Evolutionary conservation across 2,113 vertebrate genomes (phyloP), one percentile per base, ranked within the genome.

Genomic region (Anoplopoma fimbria): DNA sequence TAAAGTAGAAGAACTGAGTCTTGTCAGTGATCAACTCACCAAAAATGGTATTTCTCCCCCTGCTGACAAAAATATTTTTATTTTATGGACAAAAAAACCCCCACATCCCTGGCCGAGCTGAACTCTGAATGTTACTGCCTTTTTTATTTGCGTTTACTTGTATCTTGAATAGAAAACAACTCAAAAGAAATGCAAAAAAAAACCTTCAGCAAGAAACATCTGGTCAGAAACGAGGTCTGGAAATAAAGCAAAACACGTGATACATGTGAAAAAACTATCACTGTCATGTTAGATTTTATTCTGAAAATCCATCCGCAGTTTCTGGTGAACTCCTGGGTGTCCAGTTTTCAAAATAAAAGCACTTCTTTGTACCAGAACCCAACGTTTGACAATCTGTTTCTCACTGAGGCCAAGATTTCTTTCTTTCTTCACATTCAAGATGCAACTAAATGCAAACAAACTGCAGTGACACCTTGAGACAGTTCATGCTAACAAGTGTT

Each of bases 1-100:
- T 88, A 92, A 95, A 95, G 94, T 90, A 94, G 93, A 95, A 94
- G 92, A 94, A 95, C 92, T 92, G 93, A 95, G 94, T 94, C 92
- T 92, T 88, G 79, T 89, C 40, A 75, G 69, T 82, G 82, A 93
- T 60, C 64, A 90, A 81, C 71, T 70, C 65, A 67, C 61, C 38
- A 60, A 8, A 76, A 57, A 19, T 27, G 1, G 23, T 60, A 19
- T 15, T 17, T 38, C n/a, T 29, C 13, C 4, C 62, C 33, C 65
- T 5, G 62, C 36, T 33, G 9, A 62, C 9, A 4, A 33, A 34
- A 84, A 53, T 9, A 61, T 69, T 53, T 62, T 49, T 1, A 36
- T 62, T 36, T 38, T 34, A 55, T 17, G n/a, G 33, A 75, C 15
- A 75, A 61, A 51, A 51, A 12, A 45, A 23, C 63, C 27, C 68